Percentiles rank a stretch among this genome's conserved stretches.
phyloP scores from a whole-genome alignment of 2,888 invertebrate species.

The Acanthosoma haemorrhoidale region DNA sequence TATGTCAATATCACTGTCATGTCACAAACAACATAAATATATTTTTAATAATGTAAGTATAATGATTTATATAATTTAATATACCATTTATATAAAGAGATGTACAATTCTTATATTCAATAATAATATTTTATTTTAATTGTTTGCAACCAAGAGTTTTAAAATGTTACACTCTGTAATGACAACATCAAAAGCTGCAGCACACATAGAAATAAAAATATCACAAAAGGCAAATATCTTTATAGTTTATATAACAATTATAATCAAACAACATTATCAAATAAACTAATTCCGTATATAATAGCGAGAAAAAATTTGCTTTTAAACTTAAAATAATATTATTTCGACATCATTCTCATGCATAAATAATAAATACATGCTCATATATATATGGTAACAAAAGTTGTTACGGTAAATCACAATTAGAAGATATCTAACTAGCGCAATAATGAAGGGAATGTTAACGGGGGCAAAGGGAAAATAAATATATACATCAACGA shows the following conservation, averaged over 20 bases:
- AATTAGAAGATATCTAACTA: slow-evolving; percentile 16
- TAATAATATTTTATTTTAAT: not conserved
- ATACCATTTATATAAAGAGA: not conserved
- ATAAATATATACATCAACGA: slow-evolving; percentile 23
- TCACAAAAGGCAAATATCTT: slow-evolving; percentile 15
- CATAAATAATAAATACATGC: not conserved
- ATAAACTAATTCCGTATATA: not conserved
- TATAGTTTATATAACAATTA: not conserved
- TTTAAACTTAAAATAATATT: slow-evolving; percentile 1
- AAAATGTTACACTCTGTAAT: slow-evolving; percentile 1
- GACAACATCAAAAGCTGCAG: slow-evolving; percentile 25
- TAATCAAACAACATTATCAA: slow-evolving; percentile 10
- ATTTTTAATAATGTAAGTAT: slow-evolving; percentile 19
- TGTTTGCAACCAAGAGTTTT: not conserved
- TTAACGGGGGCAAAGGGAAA: slow-evolving; percentile 18
- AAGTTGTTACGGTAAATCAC: slow-evolving; percentile 26
- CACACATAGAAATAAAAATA: slow-evolving; percentile 16
- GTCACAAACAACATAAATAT: not conserved
- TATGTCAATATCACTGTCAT: not conserved
- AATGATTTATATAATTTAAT: slow-evolving; percentile 5
- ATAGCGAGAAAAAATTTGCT: not conserved
- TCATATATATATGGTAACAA: slow-evolving; percentile 18
- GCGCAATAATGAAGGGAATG: slow-evolving; percentile 22
- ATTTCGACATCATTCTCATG: not conserved
- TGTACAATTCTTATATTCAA: not conserved